Conservation (phyloP, 2,113 vertebrate genomes). For the Abramis brama region DNA sequence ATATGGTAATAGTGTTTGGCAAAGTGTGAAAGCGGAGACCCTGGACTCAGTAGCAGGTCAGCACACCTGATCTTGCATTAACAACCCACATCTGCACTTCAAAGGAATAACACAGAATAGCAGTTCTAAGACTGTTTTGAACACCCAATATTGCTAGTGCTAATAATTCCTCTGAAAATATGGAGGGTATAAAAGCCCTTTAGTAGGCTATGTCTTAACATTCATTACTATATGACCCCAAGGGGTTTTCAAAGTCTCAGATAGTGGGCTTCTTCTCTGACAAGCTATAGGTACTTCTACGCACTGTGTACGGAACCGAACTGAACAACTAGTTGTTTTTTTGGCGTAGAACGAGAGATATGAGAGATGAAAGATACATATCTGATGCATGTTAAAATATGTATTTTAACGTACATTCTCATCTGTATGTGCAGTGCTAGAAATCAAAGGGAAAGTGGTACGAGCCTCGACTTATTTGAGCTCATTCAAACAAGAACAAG, state of each 20-base stretch:
- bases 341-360: no score
- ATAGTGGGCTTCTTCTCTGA: neutral
- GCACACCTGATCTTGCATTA: slow-evolving; percentile 6
- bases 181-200: neutral
- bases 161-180: slow-evolving; percentile 13
- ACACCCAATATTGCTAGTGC: neutral
- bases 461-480: no score
- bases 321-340: no score
- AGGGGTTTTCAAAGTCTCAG: neutral
- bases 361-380: no score
- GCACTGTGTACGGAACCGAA: no score
- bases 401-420: no score
- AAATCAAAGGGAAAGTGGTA: no score
- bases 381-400: no score
- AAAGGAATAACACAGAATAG: slow-evolving; percentile 1
- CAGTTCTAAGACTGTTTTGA: neutral
- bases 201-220: neutral
- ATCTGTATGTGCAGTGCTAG: no score
- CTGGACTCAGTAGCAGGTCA: slow-evolving; percentile 7
- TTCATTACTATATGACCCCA: neutral
- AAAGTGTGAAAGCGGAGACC: slow-evolving; percentile 6
- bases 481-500: no score
- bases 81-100: slow-evolving; percentile 28
- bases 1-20: slow-evolving; percentile 20
- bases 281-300: neutral